A percentile compares a stretch with the other conserved stretches of the same genome.
Evolutionary conservation across 2,113 vertebrate species (phyloP).

Genomic region (Eptesicus fuscus): DNA sequence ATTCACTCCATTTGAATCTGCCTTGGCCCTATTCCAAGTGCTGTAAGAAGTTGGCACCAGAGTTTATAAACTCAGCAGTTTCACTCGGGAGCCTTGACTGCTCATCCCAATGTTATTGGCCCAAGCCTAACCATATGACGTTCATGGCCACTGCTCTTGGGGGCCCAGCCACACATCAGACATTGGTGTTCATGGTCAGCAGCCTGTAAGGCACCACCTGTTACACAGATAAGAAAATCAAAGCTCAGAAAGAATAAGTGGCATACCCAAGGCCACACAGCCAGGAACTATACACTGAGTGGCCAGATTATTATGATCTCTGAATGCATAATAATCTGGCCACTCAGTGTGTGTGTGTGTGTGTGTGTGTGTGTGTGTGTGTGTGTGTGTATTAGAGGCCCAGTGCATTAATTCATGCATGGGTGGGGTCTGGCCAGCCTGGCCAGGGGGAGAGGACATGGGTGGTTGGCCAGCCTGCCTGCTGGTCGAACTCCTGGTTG

Average conservation of each 20-base stretch:
- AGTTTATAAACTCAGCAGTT: not conserved
- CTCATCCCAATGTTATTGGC: not conserved
- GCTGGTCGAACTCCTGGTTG: no score
- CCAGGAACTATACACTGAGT: no score
- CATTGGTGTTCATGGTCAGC: not conserved
- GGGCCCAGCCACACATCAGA: accelerated
- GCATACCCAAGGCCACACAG: not conserved
- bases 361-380: no score
- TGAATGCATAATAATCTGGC: no score
- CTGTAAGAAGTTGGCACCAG: not conserved
- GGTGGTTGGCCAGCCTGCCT: no score
- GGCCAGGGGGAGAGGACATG: no score
- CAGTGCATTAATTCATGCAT: no score
- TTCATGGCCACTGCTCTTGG: not conserved
- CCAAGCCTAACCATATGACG: not conserved
- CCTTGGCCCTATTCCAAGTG: no score
- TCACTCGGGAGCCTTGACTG: not conserved
- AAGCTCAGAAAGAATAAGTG: not conserved
- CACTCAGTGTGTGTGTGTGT: no score
- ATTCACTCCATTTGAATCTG: not conserved
- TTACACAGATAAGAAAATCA: not conserved
- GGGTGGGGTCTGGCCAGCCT: no score
- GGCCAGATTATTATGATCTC: no score
- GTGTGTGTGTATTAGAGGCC: no score
- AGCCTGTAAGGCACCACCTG: not conserved